Base-by-base conservation (phyloP, 2,113 vertebrate genomes). In the Oplegnathus fasciatus region DNA sequence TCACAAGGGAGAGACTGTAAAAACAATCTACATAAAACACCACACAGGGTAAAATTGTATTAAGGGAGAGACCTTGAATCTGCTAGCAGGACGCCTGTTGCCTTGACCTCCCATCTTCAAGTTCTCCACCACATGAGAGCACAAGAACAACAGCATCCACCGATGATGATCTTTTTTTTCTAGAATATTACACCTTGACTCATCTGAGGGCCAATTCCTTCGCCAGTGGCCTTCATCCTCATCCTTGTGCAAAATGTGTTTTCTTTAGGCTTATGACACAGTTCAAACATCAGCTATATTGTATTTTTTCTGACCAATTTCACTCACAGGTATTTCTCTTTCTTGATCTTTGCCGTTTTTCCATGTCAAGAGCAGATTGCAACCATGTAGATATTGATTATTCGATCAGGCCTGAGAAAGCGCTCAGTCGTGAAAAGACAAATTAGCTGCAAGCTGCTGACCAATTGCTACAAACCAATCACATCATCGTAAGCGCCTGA, bases 381-480 rank as follows among this genome's bases (percentile, higher is more conserved):
- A 89, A 67, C 84, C 90, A 88, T 93, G 94, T 94, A 90, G 84
- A 76, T 94, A 95, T 95, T 74, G 94, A 95, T 95, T 94, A 87
- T 90, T 91, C 75, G 87, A 94, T 94, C 90, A 91, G 85, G 89
- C 84, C 86, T 74, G 86, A 85, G 90, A 92, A 90, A 91, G 89
- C 88, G 88, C 90, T 93, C 92, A 90, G 88, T 94, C 90, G 91
- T 95, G 92, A 95, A 94, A 94, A 94, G 92, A 94, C 91, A 94
- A 92, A 94, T 93, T 93, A 94, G 92, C 92, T 92, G 92, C 92
- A 90, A 94, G 92, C 86, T 93, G 94, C 94, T 94, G 93, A 93
- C 93, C 93, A 93, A 90, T 89, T 93, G 90, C 85, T 90, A 90
- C 90, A 91, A 92, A 93, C 89, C 88, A 93, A 93, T 93, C 93